Evolutionary conservation across 2,888 invertebrate species (phyloP).

Genomic region (Pachydiplax longipennis): DNA sequence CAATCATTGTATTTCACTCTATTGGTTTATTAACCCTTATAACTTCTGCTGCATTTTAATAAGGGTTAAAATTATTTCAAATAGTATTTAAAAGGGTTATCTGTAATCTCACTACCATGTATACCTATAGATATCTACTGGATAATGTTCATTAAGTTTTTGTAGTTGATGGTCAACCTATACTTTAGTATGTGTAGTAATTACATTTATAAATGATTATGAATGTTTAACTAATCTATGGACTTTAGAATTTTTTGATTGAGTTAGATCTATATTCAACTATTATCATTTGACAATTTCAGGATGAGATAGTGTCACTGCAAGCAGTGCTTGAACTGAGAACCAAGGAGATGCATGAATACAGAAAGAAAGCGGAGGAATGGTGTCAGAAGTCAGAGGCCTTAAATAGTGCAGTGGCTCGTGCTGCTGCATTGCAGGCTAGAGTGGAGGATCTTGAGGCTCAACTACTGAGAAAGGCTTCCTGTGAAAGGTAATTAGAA

Average conservation of each 20-base stretch:
- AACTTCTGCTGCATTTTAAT: no score
- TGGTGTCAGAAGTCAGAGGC: conserved; percentile 77
- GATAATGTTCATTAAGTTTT: no score
- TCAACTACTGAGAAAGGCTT: conserved; percentile 73
- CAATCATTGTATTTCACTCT: no score
- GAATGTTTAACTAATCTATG: no score
- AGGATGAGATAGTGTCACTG: conserved; percentile 82
- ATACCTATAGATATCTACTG: no score
- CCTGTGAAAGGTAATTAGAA: conserved; percentile 71
- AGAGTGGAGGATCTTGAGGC: conserved; percentile 86
- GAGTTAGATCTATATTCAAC: no score
- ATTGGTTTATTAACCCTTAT: no score
- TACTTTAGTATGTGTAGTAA: not conserved
- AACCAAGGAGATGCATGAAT: conserved; percentile 81
- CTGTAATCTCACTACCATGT: no score
- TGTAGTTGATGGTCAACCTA: no score
- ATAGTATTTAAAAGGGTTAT: no score
- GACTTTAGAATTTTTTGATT: no score
- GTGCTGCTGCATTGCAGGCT: conserved; percentile 78
- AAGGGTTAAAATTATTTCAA: no score
- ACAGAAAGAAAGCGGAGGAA: conserved; percentile 75
- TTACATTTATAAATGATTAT: not conserved
- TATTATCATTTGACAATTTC: conserved; percentile 56
- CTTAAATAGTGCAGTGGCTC: conserved; percentile 74
- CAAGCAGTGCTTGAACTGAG: conserved; percentile 88